Base-by-base conservation (phyloP, 2,113 vertebrate genomes). In the Nothobranchius kuhntae region DNA sequence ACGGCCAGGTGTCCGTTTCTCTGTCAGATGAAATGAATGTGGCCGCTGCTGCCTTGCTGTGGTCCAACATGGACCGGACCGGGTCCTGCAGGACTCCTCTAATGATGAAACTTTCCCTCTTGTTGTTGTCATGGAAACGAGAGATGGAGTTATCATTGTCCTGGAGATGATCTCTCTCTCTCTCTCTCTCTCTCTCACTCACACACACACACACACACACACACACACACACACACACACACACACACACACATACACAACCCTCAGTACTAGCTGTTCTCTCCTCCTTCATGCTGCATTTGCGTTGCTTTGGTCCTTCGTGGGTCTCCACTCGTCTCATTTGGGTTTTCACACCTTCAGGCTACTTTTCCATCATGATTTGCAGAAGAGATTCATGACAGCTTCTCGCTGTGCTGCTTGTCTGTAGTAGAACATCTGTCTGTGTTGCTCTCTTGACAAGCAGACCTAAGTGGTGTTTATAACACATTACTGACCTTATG, bases 341-440 rank as follows among this genome's bases (percentile, higher is more conserved):
- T 82, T 86, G 63, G 44, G 36, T 73, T 80, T 79, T 47, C 60
- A 53, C 80, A 44, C 61, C 70, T 83, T 68, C 55, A 52, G 71
- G 87, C 85, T 89, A 67, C 87, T 92, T 91, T 89, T 89, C 75
- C 81, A 89, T 89, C 87, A 91, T 92, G 88, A 87, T 61, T 69
- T 77, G 53, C 53, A 35, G 51, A 76, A 52, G 73, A 84, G 77
- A 86, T 80, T 82, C 64, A 59, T 68, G 46, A 53, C 48, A 68
- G 55, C 65, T 52, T 44, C 53, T 71, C 36, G 17, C 76, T 65
- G 42, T 51, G 62, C 13, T 70, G 66, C 83, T 85, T 73, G 65
- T 80, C 45, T 78, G 42, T 71, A 44, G 45, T 57, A 47, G 48
- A 56, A 48, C 61, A 40, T 14, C 26, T 71, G 17, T 46, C 24